Base-by-base conservation (phyloP, 2,797 vertebrate genomes). In the Protosalanx chinensis region DNA sequence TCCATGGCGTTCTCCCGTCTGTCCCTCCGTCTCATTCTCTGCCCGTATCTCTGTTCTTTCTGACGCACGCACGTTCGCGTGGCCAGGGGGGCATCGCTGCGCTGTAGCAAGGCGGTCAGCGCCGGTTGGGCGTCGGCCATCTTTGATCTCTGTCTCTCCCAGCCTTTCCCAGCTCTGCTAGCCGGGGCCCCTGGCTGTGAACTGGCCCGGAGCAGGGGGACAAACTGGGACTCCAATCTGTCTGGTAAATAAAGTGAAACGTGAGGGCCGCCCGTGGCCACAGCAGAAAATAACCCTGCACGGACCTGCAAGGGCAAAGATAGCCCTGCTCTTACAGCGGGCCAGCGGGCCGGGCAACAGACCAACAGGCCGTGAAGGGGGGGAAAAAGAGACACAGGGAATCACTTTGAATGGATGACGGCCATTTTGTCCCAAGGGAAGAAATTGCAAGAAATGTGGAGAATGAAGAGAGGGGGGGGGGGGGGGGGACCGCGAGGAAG, bases 201-300 rank as follows among this genome's bases (percentile, higher is more conserved):
- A 85, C 86, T 90, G 90, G 90, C 88, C 86, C 78, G 72, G 60
- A 73, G 73, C 56, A 63, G 76, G 33, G 72, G 86, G 88, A 90
- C 90, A 90, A 87, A 82, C 89, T 87, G 88, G 70, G 78, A 86
- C 88, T 90, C 91, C 90, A 93, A 92, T 93, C 91, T 93, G 91
- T 91, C 92, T 90, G 84, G 87, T 89, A 90, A 89, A 90, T 85
- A 88, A 83, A 79, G 81, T 73, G 83, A 89, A 88, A 88, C 86
- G 77, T 87, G 83, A 84, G 81, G 86, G 83, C 88, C 83, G 76
- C 73, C 84, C 79, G 80, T 81, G 41, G 79, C 64, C 71, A 51
- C 12, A 41, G 87, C 82, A 79, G 83, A 90, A 92, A 92, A 90
- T 90, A 85, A 79, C 76, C 81, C 77, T 66, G 73, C 73, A 71